phyloP scores from a whole-genome alignment of 23 tunicate genomes.

The Styela plicata region DNA sequence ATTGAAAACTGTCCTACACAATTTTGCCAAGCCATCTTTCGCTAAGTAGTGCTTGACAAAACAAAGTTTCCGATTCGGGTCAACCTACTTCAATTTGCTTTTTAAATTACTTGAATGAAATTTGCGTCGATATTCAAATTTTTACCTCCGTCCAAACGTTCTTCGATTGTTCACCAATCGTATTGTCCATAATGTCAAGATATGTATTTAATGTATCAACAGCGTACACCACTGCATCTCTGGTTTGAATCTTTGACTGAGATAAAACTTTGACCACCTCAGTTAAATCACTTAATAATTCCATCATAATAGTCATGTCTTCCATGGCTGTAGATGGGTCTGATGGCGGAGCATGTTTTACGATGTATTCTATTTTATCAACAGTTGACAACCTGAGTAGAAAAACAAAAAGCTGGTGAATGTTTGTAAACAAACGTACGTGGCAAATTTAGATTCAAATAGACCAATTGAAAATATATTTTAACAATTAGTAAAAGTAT shows the following conservation, averaged over 20 bases:
- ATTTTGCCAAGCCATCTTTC: too few species aligned
- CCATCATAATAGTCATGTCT: conserved; percentile 39
- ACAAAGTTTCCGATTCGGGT: too few species aligned
- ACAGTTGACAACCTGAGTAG: conserved; percentile 1
- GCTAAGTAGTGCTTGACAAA: too few species aligned
- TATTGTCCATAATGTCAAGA: conserved; percentile 55
- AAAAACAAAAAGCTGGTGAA: too few species aligned
- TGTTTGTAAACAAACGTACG: too few species aligned
- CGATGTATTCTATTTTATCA: not conserved
- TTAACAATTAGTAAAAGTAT: too few species aligned
- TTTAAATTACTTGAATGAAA: not conserved
- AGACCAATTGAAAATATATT: too few species aligned
- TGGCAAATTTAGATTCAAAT: too few species aligned
- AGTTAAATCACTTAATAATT: conserved; percentile 46
- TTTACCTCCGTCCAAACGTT: conserved; percentile 62
- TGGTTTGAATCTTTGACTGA: not conserved
- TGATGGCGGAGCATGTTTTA: not conserved
- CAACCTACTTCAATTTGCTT: not conserved
- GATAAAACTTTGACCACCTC: conserved; percentile 11
- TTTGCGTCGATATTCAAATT: not conserved
- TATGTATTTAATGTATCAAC: conserved; percentile 45
- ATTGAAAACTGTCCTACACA: too few species aligned
- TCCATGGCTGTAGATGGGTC: conserved; percentile 16
- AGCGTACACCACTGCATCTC: not conserved
- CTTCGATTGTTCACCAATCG: conserved; percentile 46